These are phyloP conservation scores for Xenopus borealis DNA, from an alignment of 2,113 vertebrate genomes.

Conservation along the genomic window DNA sequence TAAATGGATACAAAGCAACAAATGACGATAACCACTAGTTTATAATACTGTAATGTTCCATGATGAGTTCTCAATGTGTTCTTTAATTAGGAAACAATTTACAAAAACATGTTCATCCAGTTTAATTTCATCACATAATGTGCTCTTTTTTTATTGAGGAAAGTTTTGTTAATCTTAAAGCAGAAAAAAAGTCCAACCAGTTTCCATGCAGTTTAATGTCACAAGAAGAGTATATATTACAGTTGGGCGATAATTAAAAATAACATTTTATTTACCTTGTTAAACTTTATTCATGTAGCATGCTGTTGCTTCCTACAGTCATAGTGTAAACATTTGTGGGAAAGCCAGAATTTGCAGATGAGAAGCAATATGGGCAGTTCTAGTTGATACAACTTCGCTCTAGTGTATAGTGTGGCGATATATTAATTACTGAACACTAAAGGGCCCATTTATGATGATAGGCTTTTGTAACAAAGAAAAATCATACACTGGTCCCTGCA, in stretches of 20 bases:
- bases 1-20: constrained; percentile 29
- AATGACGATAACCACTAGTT: constrained; percentile 30
- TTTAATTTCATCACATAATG: constrained; percentile 35
- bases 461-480: no score
- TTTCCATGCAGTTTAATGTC: constrained; percentile 7
- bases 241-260: constrained; percentile 44
- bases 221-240: constrained; percentile 21
- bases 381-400: neutral
- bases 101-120: constrained; percentile 39
- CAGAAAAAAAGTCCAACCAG: constrained; percentile 12
- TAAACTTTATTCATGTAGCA: constrained; percentile 31
- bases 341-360: neutral
- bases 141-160: constrained; percentile 20
- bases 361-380: neutral
- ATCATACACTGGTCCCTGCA: no score
- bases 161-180: constrained; percentile 26
- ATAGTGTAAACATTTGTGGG: constrained; percentile 1
- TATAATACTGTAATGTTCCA: constrained; percentile 37
- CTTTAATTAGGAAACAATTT: constrained; percentile 45
- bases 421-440: no score
- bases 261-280: constrained; percentile 44
- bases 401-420: no score
- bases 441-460: no score
- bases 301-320: constrained; percentile 16
- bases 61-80: constrained; percentile 35